These are phyloP conservation scores for Loripinus fragilis DNA, from an alignment of 2,888 invertebrate species.

Conservation along the genomic window DNA sequence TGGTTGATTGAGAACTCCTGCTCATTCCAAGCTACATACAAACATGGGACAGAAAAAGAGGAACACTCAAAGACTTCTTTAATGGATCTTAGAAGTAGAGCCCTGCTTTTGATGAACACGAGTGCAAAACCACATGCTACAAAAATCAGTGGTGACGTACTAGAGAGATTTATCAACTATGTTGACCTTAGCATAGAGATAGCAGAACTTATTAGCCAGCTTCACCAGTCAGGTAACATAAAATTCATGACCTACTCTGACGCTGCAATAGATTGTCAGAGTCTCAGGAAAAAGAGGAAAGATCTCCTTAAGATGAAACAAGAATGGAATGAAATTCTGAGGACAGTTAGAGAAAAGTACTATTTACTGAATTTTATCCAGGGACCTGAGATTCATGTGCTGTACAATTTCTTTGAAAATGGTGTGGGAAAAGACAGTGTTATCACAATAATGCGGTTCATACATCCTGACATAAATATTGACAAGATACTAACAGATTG, in stretches of 20 bases:
- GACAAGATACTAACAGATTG: conserved; percentile 18
- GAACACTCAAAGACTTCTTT: conserved; percentile 32
- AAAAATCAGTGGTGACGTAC: conserved; percentile 15
- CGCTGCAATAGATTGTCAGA: background rate
- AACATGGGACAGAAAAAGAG: conserved; percentile 38
- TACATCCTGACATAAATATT: conserved; percentile 43
- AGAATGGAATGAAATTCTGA: conserved; percentile 49
- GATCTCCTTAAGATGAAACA: background rate
- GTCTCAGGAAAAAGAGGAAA: too few relatives aligned
- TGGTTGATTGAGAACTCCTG: conserved; percentile 25
- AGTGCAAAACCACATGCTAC: conserved; percentile 24
- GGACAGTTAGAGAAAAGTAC: conserved; percentile 27
- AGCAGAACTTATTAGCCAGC: background rate
- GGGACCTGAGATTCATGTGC: conserved; percentile 54
- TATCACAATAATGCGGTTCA: conserved; percentile 46
- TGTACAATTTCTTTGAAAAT: conserved; percentile 48
- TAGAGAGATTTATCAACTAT: conserved; percentile 26
- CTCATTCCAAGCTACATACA: conserved; percentile 37
- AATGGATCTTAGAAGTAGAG: conserved; percentile 62
- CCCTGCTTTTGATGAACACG: conserved; percentile 57
- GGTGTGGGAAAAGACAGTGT: conserved; percentile 19
- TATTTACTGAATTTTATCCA: conserved; percentile 60
- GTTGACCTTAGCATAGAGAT: conserved; percentile 41
- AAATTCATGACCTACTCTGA: conserved; percentile 9
- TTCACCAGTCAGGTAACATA: conserved; percentile 38